Evolutionary conservation across 2,888 invertebrate species (phyloP), one percentile per base, ranked within the genome.

Genomic region (Cryptosula pallasiana): DNA sequence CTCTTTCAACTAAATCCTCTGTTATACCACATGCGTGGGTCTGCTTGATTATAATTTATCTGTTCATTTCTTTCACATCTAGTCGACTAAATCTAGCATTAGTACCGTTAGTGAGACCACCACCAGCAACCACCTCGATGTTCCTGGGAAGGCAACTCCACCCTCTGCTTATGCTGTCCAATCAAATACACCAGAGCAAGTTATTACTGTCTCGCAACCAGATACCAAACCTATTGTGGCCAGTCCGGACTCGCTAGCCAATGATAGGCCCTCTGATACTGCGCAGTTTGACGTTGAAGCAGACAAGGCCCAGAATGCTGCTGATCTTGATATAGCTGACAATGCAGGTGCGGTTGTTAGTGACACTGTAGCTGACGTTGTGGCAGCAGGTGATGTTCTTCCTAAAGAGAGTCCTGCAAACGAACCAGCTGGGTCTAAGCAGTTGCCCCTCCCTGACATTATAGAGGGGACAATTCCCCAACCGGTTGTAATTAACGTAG

Each of bases 81-180:
- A 63, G 63, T 63, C 63, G 27, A 25, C 63, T 63, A 63, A 63
- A 27, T 63, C 63, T 13, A 63, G 63, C 32, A 63, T 32, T 63
- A 63, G 63, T 32, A 32, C 27, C 3, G 13, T 9, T 9, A 63
- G 63, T 34, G 63, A 32, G 32, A 32, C 29, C 27, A 23, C 25
- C 23, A 23, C 16, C 25, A 57, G 57, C 25, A 63, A 63, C n/a
- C 16, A 55, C 63, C 63, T 63, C 25, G 63, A 63, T 27, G 63
- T 63, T 5, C 63, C 63, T 32, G 63, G 32, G 13, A 45, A 45
- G 45, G 9, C 5, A 45, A 45, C 20, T 5, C 45, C 45, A 13
- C 45, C 45, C n/a, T n/a, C n/a, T n/a, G n/a, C n/a, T n/a, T n/a
- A n/a, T n/a, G n/a, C n/a, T n/a, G n/a, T n/a, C n/a, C n/a, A n/a